Base-by-base conservation (phyloP, 2,888 invertebrate species). In the Chaitophorus viminalis region DNA sequence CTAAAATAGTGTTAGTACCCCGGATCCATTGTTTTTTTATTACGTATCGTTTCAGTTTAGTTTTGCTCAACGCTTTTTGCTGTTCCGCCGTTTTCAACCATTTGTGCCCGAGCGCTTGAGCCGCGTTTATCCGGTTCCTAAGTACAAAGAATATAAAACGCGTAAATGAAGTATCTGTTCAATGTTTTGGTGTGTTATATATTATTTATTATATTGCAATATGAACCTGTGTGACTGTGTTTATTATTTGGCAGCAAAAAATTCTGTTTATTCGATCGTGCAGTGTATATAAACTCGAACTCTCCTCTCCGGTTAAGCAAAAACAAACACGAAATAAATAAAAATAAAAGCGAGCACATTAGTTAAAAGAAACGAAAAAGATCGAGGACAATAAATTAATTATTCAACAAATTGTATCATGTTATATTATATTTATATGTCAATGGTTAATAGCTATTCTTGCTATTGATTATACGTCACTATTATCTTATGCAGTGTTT, bases 11-110 rank as follows among this genome's bases (percentile, higher is more conserved):
- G 90, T 97, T 95, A 60, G 97, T 96, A 0, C 96, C 97, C 92
- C 97, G 97, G 90, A 96, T 94, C 97, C 97, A 98, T 77, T 97
- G 94, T 91, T 96, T 95, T 92, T 96, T 95, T 92, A 96, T 97
- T 89, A 97, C 97, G 91, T 97, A 97, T 89, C 96, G 93, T 92
- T 96, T 96, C 90, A 97, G 92, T 91, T 96, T 95, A 52, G 94
- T 94, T 91, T 95, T 97, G 90, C 94, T 95, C 89, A 96, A 93
- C 89, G 93, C 94, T 81, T 54, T 87, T 36, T 94, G 94, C 25
- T 90, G 90, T 39, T 88, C 89, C 39, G 90, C 91, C 89, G 93
- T 93, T 89, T 93, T 92, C 90, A 98, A 92, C 97, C 97, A 98
- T 11, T 94, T 94, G 91, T 97, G 97, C 31, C 94, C 93, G 90